These are phyloP conservation scores for Polietes domitor DNA, from an alignment of 2,888 invertebrate genomes.

Conservation along the genomic window DNA sequence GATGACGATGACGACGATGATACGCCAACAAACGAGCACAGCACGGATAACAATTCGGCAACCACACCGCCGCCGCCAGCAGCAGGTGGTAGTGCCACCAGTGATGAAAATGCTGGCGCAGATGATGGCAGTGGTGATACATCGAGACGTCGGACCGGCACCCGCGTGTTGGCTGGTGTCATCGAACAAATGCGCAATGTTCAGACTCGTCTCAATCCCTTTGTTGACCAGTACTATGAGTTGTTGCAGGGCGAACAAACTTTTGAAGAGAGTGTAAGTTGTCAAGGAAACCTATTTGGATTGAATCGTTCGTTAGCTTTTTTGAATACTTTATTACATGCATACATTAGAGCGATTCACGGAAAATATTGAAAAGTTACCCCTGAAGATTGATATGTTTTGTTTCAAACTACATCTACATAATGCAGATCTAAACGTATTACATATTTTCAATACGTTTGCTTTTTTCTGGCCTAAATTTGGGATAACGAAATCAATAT, in stretches of 20 bases:
- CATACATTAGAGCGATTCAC: no score
- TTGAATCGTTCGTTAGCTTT: no score
- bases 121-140: constrained; percentile 62
- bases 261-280: constrained; percentile 79
- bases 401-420: no score
- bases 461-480: no score
- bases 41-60: constrained; percentile 45
- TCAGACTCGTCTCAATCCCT: constrained; percentile 84
- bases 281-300: constrained; percentile 44
- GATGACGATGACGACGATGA: constrained; percentile 73
- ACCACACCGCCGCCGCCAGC: constrained; percentile 29
- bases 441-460: no score
- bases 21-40: constrained; percentile 62
- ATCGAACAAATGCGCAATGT: constrained; percentile 78
- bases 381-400: no score
- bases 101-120: constrained; percentile 47
- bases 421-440: no score
- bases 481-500: no score
- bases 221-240: constrained; percentile 84
- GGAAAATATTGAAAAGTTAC: no score
- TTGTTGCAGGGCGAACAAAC: constrained; percentile 84
- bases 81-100: constrained; percentile 30
- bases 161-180: constrained; percentile 78
- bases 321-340: no score
- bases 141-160: constrained; percentile 78